Evolutionary conservation across 2,113 vertebrate genomes (phyloP).

Genomic region (Chionomys nivalis): DNA sequence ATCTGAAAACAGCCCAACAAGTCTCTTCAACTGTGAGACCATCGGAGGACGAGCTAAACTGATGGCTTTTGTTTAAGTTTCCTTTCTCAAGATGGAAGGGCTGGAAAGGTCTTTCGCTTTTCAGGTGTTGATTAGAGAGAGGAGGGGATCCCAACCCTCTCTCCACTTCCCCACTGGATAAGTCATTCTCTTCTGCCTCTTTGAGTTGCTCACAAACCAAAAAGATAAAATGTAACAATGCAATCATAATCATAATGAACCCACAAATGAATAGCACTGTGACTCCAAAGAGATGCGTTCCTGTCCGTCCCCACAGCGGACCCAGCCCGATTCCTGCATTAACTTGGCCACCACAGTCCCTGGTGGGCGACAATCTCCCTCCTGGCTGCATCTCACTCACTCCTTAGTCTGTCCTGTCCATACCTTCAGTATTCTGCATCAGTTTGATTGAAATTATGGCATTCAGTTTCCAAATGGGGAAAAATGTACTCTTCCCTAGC

Average conservation of each 20-base stretch:
- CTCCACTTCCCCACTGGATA: conserved; percentile 72
- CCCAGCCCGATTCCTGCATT: conserved; percentile 22
- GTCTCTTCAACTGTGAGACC: conserved; percentile 65
- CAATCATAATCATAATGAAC: conserved; percentile 56
- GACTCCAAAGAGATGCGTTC: conserved; percentile 71
- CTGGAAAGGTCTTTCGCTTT: conserved; percentile 77
- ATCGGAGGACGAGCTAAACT: conserved; percentile 68
- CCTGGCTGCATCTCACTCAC: conserved; percentile 45
- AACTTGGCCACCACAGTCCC: background rate
- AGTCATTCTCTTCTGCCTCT: conserved; percentile 68
- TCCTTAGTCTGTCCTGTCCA: conserved; percentile 52
- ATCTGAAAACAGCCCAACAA: conserved; percentile 50
- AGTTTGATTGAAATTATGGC: conserved; percentile 82
- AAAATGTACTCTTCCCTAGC: conserved; percentile 76
- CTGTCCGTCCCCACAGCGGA: conserved; percentile 61
- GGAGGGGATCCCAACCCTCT: conserved; percentile 64
- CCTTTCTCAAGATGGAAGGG: conserved; percentile 75
- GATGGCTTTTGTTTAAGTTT: conserved; percentile 66
- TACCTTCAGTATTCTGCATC: conserved; percentile 66
- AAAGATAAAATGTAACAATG: conserved; percentile 73
- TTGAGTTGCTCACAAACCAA: conserved; percentile 77
- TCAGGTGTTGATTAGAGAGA: conserved; percentile 75
- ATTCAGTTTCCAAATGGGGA: conserved; percentile 85
- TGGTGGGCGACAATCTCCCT: background rate
- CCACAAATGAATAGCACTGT: conserved; percentile 74